Evolutionary conservation across 1,140 invertebrate species (phyloP).

Genomic region (Acromyrmex echinatior): DNA sequence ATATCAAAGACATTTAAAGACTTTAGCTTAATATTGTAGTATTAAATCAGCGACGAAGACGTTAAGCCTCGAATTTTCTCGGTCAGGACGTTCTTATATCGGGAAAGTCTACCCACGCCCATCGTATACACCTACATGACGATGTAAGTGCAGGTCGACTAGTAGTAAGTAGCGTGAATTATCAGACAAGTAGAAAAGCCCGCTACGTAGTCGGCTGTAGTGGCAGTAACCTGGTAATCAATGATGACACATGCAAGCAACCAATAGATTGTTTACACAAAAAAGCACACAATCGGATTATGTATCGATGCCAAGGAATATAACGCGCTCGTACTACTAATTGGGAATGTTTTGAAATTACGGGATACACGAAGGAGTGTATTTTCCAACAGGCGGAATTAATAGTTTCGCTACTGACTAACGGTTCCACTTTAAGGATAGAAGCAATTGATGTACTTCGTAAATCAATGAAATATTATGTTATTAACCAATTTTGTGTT

Average conservation of each 20-base stretch:
- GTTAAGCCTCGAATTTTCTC: conserved; percentile 23
- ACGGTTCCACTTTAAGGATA: conserved; percentile 7
- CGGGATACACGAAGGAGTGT: not conserved
- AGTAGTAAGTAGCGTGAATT: conserved; percentile 79
- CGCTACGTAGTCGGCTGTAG: conserved; percentile 72
- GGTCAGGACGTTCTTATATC: conserved; percentile 41
- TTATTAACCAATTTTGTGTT: not conserved
- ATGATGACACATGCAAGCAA: conserved; percentile 62
- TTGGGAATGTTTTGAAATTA: conserved; percentile 74
- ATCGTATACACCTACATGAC: conserved; percentile 29
- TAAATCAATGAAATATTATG: conserved; percentile 36
- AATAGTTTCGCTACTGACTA: conserved; percentile 36
- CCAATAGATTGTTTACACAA: conserved; percentile 50
- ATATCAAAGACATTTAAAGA: not conserved
- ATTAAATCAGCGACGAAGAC: conserved; percentile 5
- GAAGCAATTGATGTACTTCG: conserved; percentile 1
- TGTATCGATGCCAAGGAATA: conserved; percentile 45
- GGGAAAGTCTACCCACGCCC: conserved; percentile 42
- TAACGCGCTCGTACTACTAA: conserved; percentile 72
- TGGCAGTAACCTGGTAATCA: conserved; percentile 52
- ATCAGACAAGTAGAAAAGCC: conserved; percentile 81
- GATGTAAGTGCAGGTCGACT: conserved; percentile 29
- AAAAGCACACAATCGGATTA: conserved; percentile 65
- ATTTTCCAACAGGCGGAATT: conserved; percentile 10
- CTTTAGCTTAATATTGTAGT: not conserved